phyloP scores from a whole-genome alignment of 1,140 invertebrate genomes.

The Pachypeltis micranthus region DNA sequence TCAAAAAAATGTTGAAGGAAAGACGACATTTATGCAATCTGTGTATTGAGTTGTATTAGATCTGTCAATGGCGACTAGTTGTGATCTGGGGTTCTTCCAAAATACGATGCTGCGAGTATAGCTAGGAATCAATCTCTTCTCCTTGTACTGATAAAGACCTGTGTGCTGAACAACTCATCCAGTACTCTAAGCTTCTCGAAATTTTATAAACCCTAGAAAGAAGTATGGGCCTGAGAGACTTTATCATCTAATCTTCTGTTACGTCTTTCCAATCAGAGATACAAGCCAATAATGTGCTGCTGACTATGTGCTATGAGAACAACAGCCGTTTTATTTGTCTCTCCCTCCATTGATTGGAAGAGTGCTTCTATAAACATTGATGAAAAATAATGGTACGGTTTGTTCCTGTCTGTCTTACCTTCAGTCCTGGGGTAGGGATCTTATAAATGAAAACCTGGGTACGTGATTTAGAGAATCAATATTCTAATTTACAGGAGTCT shows the following conservation, averaged over 20 bases:
- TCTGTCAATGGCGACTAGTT: not conserved
- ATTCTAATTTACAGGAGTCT: not conserved
- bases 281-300: not conserved
- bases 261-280: not conserved
- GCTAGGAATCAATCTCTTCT: not conserved
- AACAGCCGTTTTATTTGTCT: not conserved
- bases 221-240: not conserved
- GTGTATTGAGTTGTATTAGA: not conserved
- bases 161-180: not conserved
- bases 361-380: not conserved
- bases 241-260: not conserved
- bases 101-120: not conserved
- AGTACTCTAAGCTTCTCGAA: not conserved
- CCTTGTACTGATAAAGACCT: not conserved
- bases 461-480: not conserved
- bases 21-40: not conserved
- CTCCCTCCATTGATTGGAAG: not conserved
- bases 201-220: not conserved
- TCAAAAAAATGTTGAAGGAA: not conserved
- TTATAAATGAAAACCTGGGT: not conserved
- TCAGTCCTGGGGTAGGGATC: not conserved
- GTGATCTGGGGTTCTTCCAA: not conserved
- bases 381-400: not conserved
- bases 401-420: not conserved
- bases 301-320: not conserved